A percentile compares a stretch with the other conserved stretches of the same genome.
Conservation (phyloP, 1,140 invertebrate genomes). For the Heterodera schachtii region DNA sequence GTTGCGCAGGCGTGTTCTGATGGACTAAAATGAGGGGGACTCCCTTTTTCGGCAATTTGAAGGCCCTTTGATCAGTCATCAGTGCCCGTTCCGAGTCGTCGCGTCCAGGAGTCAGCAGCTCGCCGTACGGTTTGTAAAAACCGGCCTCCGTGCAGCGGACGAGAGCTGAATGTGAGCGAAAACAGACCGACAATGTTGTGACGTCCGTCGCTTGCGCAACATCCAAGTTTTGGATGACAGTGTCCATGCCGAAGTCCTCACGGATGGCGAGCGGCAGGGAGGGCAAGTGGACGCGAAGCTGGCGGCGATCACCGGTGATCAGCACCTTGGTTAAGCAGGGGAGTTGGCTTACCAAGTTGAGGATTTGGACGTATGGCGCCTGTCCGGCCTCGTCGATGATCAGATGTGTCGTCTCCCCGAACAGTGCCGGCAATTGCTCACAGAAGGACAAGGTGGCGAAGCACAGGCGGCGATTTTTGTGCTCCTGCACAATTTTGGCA, state of each 20-base stretch:
- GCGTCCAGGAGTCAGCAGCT: not conserved
- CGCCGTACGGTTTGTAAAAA: constrained; percentile 2
- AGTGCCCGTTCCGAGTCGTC: not conserved
- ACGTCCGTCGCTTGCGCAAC: not conserved
- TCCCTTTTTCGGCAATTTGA: not conserved
- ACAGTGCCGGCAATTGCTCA: not conserved
- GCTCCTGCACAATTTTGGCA: not conserved
- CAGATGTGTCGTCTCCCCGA: not conserved
- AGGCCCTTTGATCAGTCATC: not conserved
- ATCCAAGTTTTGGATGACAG: not conserved
- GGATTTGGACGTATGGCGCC: not conserved
- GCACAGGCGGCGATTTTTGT: not conserved
- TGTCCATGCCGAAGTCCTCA: constrained; percentile 10
- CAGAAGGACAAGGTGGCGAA: not conserved
- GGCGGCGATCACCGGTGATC: not conserved
- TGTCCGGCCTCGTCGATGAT: constrained; percentile 1
- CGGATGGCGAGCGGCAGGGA: not conserved
- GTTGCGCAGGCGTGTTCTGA: not conserved
- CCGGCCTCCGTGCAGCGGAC: not conserved
- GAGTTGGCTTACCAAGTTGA: not conserved
- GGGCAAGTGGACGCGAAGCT: not conserved
- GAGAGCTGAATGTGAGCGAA: not conserved
- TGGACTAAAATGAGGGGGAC: not conserved
- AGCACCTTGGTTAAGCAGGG: not conserved
- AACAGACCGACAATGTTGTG: not conserved